These are phyloP conservation scores for Spinus pinus DNA, from an alignment of 2,797 vertebrate genomes.

Conservation along the genomic window DNA sequence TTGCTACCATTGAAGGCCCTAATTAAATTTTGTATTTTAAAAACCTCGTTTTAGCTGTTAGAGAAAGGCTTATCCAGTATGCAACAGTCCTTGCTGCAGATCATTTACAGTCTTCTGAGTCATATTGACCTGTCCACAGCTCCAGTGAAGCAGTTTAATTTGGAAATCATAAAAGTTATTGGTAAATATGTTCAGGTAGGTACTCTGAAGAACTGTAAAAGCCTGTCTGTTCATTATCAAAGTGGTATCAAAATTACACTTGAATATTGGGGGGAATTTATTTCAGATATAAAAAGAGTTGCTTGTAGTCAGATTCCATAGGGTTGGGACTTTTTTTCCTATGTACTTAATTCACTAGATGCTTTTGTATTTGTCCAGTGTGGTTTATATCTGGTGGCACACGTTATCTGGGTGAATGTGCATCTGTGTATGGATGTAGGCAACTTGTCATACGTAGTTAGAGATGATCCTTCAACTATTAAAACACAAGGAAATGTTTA, in stretches of 20 bases:
- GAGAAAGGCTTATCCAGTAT: slow-evolving; percentile 96
- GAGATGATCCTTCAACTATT: neutral
- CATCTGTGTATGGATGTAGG: neutral
- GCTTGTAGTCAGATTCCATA: neutral
- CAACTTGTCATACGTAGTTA: neutral
- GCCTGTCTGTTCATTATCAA: neutral
- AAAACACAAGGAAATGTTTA: neutral
- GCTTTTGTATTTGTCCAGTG: neutral
- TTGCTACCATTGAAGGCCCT: neutral
- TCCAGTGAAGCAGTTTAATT: slow-evolving; percentile 96
- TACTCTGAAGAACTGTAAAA: neutral
- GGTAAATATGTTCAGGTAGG: slow-evolving; percentile 98
- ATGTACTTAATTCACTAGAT: neutral
- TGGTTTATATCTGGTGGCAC: neutral
- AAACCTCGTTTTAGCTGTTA: slow-evolving; percentile 78
- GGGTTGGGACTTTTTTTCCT: neutral
- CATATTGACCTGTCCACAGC: slow-evolving; percentile 93
- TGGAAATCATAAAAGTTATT: slow-evolving; percentile 98
- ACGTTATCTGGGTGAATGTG: neutral
- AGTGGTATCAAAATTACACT: neutral
- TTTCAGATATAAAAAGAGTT: neutral
- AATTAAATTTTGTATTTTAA: neutral
- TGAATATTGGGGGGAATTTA: neutral
- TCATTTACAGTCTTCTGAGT: slow-evolving; percentile 96
- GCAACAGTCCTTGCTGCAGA: slow-evolving; percentile 96